Evolutionary conservation across 2,888 invertebrate genomes (phyloP).

Genomic region (Saturnia pavonia): DNA sequence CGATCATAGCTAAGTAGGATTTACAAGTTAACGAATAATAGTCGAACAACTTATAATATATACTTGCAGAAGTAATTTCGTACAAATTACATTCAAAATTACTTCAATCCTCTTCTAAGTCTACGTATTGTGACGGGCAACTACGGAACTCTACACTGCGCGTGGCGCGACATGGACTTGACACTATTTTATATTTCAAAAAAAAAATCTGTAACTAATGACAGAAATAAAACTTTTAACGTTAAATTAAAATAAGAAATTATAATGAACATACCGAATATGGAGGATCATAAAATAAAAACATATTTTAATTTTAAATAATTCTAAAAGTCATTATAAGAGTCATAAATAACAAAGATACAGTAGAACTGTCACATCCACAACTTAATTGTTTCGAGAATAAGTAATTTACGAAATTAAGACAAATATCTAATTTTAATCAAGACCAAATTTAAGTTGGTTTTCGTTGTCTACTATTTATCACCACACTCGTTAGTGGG

Average conservation of each 20-base stretch:
- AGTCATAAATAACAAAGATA: background rate
- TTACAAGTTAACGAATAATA: no score
- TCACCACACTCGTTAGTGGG: slow-evolving; percentile 40
- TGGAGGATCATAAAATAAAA: background rate
- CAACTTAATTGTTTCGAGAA: slow-evolving; percentile 34
- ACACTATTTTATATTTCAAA: background rate
- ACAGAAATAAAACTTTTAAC: background rate
- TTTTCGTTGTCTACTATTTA: slow-evolving; percentile 36
- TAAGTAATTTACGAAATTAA: slow-evolving; percentile 29
- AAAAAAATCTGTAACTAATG: background rate
- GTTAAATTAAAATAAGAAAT: background rate
- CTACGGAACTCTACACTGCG: no score
- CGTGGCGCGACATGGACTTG: no score
- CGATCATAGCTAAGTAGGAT: no score
- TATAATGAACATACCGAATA: background rate
- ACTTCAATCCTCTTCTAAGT: no score
- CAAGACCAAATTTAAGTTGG: slow-evolving; percentile 25
- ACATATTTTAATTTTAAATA: background rate
- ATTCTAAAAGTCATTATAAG: background rate
- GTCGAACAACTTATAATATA: no score
- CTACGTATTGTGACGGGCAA: no score
- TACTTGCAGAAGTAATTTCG: no score
- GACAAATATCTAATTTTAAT: slow-evolving; percentile 39
- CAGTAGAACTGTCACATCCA: background rate
- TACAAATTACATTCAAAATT: no score